Percentiles rank a stretch among this genome's conserved stretches.
Evolutionary conservation across 2,797 vertebrate genomes (phyloP).

Genomic region (Echiichthys vipera): DNA sequence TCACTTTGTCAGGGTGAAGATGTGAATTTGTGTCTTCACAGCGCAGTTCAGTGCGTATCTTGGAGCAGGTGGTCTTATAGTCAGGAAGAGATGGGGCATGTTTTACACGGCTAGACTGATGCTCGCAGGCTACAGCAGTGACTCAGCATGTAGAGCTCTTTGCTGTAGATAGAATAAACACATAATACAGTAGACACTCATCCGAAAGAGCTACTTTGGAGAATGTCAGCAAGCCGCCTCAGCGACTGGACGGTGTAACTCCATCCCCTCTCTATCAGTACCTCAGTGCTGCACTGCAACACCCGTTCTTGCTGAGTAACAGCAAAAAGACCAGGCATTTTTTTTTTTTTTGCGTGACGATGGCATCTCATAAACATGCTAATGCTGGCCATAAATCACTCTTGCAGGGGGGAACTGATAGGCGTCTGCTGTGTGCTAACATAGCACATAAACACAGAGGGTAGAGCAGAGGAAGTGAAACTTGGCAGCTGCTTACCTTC

Average conservation of each 20-base stretch:
- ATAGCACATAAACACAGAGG: conserved; percentile 47
- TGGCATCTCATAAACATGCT: conserved; percentile 67
- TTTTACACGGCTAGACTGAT: conserved; percentile 32
- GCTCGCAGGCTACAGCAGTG: conserved; percentile 47
- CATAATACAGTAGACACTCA: conserved; percentile 5
- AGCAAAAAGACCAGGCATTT: conserved; percentile 27
- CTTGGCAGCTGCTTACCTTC: conserved; percentile 37
- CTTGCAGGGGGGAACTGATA: conserved; percentile 30
- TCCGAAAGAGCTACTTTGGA: conserved; percentile 8
- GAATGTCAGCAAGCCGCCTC: conserved; percentile 23
- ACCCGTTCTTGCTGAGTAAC: conserved; percentile 71
- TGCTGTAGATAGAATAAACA: conserved; percentile 8
- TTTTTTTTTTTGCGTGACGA: conserved; percentile 27
- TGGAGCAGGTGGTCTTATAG: conserved; percentile 67
- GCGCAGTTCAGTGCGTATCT: neutral
- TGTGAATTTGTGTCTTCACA: conserved; percentile 57
- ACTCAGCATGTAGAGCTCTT: conserved; percentile 58
- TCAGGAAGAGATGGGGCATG: conserved; percentile 29
- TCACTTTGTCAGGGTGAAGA: conserved; percentile 56
- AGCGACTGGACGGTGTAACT: conserved; percentile 41
- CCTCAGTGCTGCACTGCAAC: conserved; percentile 72
- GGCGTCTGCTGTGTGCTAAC: conserved; percentile 47
- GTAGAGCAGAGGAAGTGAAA: conserved; percentile 67
- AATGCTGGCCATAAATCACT: conserved; percentile 57
- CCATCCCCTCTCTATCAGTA: conserved; percentile 22